Base-by-base conservation (phyloP, 2,797 vertebrate species). In the Amniataba percoides region DNA sequence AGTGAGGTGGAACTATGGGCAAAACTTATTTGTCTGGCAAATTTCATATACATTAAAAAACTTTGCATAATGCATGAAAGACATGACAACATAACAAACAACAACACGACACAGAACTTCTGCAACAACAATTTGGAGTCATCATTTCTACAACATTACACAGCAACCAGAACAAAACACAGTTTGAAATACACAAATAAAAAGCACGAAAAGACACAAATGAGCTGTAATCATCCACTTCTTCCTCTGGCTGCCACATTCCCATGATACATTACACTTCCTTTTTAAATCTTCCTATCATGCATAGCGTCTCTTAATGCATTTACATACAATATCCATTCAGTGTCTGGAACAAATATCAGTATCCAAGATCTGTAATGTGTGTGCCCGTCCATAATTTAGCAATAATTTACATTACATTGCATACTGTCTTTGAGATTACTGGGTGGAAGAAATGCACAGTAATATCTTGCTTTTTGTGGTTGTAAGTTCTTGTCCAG, bases 31-130 rank as follows among this genome's bases (percentile, higher is more conserved):
- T 23, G 23, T 43, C 5, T 10, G 5, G 15, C 6, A 13, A 63
- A 57, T 57, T 40, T 7, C 16, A 43, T n/a, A 12, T 1, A 43
- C 49, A 42, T 62, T 69, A 0, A 55, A 55, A 21, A 46, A 31
- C 12, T 61, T 46, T 76, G 36, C 36, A 31, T 39, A 34, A 27
- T 55, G 27, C 16, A n/a, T 53, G 49, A 25, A 49, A 66, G 58
- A 8, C 10, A 31, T 31, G 27, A 31, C 27, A 31, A 31, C 27
- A 40, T 42, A 31, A 15, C 18, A 49, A 34, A n/a, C 34, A n/a
- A n/a, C n/a, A n/a, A n/a, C n/a, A n/a, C n/a, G n/a, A n/a, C n/a
- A n/a, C n/a, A n/a, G n/a, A n/a, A n/a, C n/a, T n/a, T n/a, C n/a
- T n/a, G n/a, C 27, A 31, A 31, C 27, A 31, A 31, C 27, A 31